Percentiles rank a stretch among this genome's conserved stretches.
phyloP scores from a whole-genome alignment of 2,797 vertebrate species.

The Pogoniulus pusillus region DNA sequence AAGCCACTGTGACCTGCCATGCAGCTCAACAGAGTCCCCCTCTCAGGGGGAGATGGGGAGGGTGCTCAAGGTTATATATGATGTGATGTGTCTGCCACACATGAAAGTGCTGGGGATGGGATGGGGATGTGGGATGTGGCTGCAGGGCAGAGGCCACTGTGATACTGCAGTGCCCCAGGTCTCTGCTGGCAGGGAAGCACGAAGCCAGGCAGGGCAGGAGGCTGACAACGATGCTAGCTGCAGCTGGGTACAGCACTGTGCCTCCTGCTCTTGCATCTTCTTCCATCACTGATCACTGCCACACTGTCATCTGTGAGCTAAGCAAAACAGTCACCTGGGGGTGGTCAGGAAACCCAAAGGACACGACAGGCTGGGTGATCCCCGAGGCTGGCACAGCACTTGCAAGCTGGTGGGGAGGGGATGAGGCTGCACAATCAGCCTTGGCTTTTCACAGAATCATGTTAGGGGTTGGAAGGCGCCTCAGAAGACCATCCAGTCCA shows the following conservation, averaged over 20 bases:
- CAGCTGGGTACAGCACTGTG: background rate
- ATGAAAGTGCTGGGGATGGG: background rate
- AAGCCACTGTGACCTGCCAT: fast-evolving
- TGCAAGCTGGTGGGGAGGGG: background rate
- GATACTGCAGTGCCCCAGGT: background rate
- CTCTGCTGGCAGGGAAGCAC: background rate
- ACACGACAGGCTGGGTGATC: background rate
- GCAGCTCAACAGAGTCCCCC: background rate
- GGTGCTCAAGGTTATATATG: fast-evolving
- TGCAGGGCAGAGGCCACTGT: background rate
- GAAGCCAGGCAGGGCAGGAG: background rate
- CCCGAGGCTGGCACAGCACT: fast-evolving
- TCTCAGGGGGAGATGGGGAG: background rate
- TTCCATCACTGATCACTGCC: background rate
- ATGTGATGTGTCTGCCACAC: background rate
- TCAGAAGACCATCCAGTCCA: too few species aligned
- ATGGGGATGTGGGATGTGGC: background rate
- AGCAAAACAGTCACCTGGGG: background rate
- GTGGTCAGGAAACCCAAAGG: background rate
- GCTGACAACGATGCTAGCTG: background rate
- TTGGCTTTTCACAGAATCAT: background rate
- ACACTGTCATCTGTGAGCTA: background rate
- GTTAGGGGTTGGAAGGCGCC: too few species aligned
- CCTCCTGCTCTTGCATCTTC: background rate
- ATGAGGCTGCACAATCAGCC: background rate